Conservation (phyloP, 2,888 invertebrate species). For the Smittia aterrima region DNA sequence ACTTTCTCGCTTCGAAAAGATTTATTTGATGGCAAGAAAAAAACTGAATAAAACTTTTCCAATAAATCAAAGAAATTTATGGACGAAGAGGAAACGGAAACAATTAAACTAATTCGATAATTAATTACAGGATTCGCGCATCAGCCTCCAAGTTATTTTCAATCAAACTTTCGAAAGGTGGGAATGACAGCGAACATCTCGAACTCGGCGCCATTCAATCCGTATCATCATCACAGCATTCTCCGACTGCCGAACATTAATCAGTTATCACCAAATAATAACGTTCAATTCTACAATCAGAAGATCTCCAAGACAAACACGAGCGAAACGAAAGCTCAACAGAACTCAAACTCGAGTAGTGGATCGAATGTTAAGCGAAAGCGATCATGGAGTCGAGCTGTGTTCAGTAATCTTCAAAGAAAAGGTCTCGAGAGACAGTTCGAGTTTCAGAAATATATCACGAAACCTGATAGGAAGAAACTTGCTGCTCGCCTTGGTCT, state of each 20-base stretch:
- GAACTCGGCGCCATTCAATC: neutral
- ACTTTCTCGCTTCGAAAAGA: neutral
- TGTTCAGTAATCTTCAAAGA: conserved; percentile 91
- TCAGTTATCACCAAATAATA: conserved; percentile 22
- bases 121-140: conserved; percentile 36
- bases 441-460: conserved; percentile 92
- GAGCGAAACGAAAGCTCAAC: neutral
- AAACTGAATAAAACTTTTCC: neutral
- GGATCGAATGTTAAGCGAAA: conserved; percentile 63
- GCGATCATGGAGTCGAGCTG: conserved; percentile 91
- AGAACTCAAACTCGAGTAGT: neutral
- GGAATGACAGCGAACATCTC: conserved; percentile 19
- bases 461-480: conserved; percentile 89
- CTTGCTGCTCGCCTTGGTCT: conserved; percentile 87
- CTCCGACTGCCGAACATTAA: conserved; percentile 1
- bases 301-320: neutral
- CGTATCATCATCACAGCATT: conserved; percentile 24
- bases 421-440: conserved; percentile 91
- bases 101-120: conserved; percentile 24
- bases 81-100: conserved; percentile 19
- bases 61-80: conserved; percentile 24
- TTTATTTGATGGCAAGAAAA: neutral
- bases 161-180: conserved; percentile 30
- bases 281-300: neutral
- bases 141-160: conserved; percentile 34